phyloP scores from a whole-genome alignment of 2,113 vertebrate genomes.

The Prunella fulvescens region DNA sequence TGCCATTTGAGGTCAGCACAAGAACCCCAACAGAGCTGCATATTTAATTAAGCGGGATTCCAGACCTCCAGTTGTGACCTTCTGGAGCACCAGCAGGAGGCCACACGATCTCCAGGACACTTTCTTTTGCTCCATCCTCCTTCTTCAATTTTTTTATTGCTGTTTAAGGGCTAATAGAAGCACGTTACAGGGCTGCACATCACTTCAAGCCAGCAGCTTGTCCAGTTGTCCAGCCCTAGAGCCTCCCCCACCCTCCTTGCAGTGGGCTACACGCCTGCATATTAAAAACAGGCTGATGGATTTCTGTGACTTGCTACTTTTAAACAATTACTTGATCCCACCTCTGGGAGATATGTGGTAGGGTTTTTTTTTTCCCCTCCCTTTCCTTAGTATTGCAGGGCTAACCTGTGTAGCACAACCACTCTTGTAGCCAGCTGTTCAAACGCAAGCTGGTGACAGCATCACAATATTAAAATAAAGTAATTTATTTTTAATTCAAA shows the following conservation, averaged over 20 bases:
- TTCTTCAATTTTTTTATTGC: no score
- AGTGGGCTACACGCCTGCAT: neutral
- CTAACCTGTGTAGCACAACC: neutral
- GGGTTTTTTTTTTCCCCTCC: neutral
- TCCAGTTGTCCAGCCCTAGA: neutral
- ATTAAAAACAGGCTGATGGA: neutral
- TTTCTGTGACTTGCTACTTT: neutral
- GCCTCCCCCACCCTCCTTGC: neutral
- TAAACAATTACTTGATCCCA: neutral
- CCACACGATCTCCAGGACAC: neutral
- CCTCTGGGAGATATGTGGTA: neutral
- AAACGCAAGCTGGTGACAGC: neutral
- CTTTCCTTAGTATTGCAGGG: neutral
- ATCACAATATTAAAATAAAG: conserved; percentile 5
- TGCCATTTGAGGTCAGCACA: neutral
- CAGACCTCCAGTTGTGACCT: neutral
- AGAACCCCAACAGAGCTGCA: neutral
- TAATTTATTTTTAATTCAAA: conserved; percentile 34
- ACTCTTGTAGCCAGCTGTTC: neutral
- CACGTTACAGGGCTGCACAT: neutral
- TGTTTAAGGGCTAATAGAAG: neutral
- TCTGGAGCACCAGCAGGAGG: neutral
- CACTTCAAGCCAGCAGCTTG: neutral
- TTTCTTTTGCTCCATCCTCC: neutral
- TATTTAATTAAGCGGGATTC: accelerated